Percentiles rank a stretch among this genome's conserved stretches.
Evolutionary conservation across 2,113 vertebrate genomes (phyloP).

Genomic region (Dicrurus megarhynchus): DNA sequence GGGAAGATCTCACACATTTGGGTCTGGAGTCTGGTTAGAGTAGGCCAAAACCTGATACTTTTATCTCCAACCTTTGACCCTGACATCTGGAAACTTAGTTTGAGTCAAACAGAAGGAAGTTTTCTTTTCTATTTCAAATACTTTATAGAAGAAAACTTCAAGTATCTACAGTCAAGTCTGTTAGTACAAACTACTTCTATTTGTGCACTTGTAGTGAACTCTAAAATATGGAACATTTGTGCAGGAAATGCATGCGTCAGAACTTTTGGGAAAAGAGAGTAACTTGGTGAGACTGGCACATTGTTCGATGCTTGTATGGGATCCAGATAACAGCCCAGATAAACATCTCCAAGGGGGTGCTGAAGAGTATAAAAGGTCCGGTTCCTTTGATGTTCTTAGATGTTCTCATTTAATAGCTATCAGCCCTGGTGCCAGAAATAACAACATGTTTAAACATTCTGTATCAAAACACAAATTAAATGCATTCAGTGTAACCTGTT

Average conservation of each 20-base stretch:
- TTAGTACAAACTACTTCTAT: constrained; percentile 70
- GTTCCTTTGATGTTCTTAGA: constrained; percentile 79
- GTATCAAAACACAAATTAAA: constrained; percentile 63
- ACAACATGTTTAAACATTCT: constrained; percentile 75
- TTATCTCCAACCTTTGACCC: constrained; percentile 92
- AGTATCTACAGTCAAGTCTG: constrained; percentile 65
- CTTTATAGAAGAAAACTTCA: constrained; percentile 71
- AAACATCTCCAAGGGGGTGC: constrained; percentile 76
- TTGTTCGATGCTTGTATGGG: constrained; percentile 74
- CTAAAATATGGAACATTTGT: constrained; percentile 74
- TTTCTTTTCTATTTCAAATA: constrained; percentile 85
- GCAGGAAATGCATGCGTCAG: constrained; percentile 63
- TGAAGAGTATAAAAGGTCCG: constrained; percentile 68
- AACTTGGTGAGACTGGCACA: constrained; percentile 69
- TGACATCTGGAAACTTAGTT: constrained; percentile 96
- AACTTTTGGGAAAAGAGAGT: constrained; percentile 65
- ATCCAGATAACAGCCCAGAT: constrained; percentile 79
- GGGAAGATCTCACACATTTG: constrained; percentile 82
- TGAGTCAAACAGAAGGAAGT: constrained; percentile 86
- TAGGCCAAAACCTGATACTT: constrained; percentile 91
- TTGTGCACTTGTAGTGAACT: constrained; percentile 79
- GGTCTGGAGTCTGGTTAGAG: constrained; percentile 74
- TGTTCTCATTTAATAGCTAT: constrained; percentile 75
- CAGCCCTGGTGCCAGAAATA: constrained; percentile 76
- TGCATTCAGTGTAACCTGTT: constrained; percentile 58